Conservation (phyloP, 2,888 invertebrate genomes). For the Ectemnius continuus region DNA sequence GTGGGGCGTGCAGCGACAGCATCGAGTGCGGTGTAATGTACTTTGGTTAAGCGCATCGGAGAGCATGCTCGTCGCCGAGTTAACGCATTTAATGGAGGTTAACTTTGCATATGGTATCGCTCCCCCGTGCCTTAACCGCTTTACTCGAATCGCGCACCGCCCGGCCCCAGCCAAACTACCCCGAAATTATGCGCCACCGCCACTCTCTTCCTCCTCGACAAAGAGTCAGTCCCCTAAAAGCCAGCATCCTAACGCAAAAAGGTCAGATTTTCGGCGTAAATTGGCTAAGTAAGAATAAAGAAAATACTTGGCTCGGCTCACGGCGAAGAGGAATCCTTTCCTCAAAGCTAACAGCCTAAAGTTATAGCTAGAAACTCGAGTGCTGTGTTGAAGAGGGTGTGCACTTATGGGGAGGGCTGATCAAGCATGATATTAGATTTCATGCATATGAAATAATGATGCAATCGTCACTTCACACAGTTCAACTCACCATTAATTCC, state of each 20-base stretch:
- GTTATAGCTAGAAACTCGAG: not conserved
- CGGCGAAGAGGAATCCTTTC: not conserved
- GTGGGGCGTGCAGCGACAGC: conserved; percentile 11
- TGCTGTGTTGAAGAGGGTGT: not conserved
- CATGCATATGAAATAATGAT: not conserved
- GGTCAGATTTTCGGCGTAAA: too few species aligned
- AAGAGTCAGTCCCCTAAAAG: too few species aligned
- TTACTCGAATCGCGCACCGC: conserved; percentile 58
- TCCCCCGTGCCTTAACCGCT: conserved; percentile 70
- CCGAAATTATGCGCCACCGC: conserved; percentile 53
- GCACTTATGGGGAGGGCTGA: not conserved
- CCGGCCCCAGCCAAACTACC: conserved; percentile 56
- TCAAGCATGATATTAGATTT: conserved; percentile 6
- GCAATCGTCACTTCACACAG: not conserved
- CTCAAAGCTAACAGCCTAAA: not conserved
- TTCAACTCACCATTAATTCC: not conserved
- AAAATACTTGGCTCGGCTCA: too few species aligned
- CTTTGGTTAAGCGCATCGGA: conserved; percentile 73
- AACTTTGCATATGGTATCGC: conserved; percentile 71
- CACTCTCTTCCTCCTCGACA: conserved; percentile 32
- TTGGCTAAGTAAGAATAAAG: too few species aligned
- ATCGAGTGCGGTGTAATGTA: conserved; percentile 69
- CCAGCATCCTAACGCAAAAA: too few species aligned
- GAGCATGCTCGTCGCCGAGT: conserved; percentile 72
- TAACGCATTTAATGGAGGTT: conserved; percentile 76